These are phyloP conservation scores for Phaedon cochleariae DNA, from an alignment of 2,888 invertebrate genomes.

Conservation along the genomic window DNA sequence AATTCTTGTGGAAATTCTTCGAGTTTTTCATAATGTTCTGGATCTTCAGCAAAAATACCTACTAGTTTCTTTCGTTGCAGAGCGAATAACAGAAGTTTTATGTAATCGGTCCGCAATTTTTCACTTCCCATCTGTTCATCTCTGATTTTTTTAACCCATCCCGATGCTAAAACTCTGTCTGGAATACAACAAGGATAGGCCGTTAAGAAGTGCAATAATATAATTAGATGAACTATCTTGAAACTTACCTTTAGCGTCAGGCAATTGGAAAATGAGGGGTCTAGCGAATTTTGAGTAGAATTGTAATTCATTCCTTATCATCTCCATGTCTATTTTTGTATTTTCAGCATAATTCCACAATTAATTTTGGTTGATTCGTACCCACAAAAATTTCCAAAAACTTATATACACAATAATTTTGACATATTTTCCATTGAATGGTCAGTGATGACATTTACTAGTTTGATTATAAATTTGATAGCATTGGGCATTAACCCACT, in stretches of 20 bases:
- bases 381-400: slow-evolving; percentile 11
- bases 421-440: slow-evolving; percentile 12
- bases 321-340: slow-evolving; percentile 36
- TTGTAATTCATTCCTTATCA: slow-evolving; percentile 54
- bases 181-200: background rate
- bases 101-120: slow-evolving; percentile 57
- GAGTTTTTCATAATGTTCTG: slow-evolving; percentile 52
- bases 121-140: slow-evolving; percentile 50
- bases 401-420: slow-evolving; percentile 13
- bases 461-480: no score
- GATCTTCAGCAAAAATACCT: slow-evolving; percentile 60
- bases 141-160: slow-evolving; percentile 61
- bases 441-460: slow-evolving; percentile 1
- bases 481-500: no score
- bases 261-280: slow-evolving; percentile 59
- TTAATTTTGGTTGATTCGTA: background rate
- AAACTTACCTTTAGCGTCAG: slow-evolving; percentile 58
- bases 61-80: slow-evolving; percentile 59
- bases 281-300: slow-evolving; percentile 62
- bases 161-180: slow-evolving; percentile 61
- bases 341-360: background rate
- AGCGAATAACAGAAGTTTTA: slow-evolving; percentile 62
- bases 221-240: no score
- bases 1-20: slow-evolving; percentile 52
- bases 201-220: no score